Evolutionary conservation across 2,113 vertebrate genomes (phyloP).

Genomic region (Chamaea fasciata): DNA sequence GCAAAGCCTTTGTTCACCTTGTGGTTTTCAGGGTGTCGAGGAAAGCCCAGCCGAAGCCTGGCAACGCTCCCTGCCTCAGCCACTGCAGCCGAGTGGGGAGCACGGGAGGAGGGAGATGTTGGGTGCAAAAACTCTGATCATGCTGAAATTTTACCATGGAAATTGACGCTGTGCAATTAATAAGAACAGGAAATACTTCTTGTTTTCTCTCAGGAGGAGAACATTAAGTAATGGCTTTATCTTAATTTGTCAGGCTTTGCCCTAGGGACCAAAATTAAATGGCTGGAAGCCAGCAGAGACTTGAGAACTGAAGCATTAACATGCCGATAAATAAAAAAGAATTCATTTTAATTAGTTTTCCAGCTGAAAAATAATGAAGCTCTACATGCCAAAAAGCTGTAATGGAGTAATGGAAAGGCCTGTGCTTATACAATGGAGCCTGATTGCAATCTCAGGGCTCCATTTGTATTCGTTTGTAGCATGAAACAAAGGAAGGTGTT

Average conservation of each 20-base stretch:
- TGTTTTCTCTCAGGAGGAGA: conserved; percentile 81
- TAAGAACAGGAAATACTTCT: conserved; percentile 83
- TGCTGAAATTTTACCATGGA: conserved; percentile 52
- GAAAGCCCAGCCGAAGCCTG: not conserved
- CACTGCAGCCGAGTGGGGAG: not conserved
- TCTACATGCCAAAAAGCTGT: conserved; percentile 66
- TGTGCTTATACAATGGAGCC: conserved; percentile 70
- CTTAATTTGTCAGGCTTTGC: conserved; percentile 82
- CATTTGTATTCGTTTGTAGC: conserved; percentile 59
- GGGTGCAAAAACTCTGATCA: conserved; percentile 20
- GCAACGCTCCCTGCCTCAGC: conserved; percentile 21
- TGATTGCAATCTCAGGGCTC: conserved; percentile 73
- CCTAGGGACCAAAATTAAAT: conserved; percentile 68
- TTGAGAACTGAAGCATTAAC: conserved; percentile 68
- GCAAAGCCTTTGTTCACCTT: not conserved
- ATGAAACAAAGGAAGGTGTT: conserved; percentile 79
- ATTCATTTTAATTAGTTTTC: conserved; percentile 77
- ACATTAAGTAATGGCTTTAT: conserved; percentile 85
- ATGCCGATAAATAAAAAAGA: conserved; percentile 75
- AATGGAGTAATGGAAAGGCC: conserved; percentile 69
- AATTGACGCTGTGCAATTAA: conserved; percentile 75
- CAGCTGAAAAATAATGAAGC: conserved; percentile 76
- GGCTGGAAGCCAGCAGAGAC: conserved; percentile 66
- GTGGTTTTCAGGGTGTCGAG: not conserved
- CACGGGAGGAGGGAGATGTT: not conserved